phyloP scores from a whole-genome alignment of 2,888 invertebrate species.

The Caradrina clavipalpis region DNA sequence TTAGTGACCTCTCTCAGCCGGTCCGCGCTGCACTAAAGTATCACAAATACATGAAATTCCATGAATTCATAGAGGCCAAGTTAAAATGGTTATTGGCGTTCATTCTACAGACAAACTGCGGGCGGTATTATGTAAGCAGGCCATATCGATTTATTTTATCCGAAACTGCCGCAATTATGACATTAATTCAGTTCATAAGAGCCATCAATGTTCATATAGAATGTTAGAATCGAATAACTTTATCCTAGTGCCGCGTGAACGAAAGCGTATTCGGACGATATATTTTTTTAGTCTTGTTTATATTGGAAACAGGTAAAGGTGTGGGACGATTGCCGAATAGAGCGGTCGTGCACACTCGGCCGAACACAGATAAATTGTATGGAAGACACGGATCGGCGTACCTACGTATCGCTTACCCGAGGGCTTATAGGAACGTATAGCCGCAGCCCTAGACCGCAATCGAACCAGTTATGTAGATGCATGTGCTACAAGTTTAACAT shows the following conservation, averaged over 20 bases:
- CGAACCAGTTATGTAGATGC: slow-evolving; percentile 80
- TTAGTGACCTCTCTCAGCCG: slow-evolving; percentile 66
- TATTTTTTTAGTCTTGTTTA: slow-evolving; percentile 70
- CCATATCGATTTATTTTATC: slow-evolving; percentile 89
- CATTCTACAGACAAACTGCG: slow-evolving; percentile 81
- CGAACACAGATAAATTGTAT: slow-evolving; percentile 79
- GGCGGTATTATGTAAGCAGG: slow-evolving; percentile 88
- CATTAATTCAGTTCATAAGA: slow-evolving; percentile 88
- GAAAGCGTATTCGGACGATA: slow-evolving; percentile 76
- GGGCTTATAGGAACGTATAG: slow-evolving; percentile 38
- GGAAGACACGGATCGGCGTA: slow-evolving; percentile 67
- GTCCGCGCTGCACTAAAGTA: slow-evolving; percentile 57
- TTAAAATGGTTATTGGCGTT: slow-evolving; percentile 74
- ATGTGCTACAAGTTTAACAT: slow-evolving; percentile 62
- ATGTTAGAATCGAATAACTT: slow-evolving; percentile 87
- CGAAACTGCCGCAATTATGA: slow-evolving; percentile 88
- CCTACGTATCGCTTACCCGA: slow-evolving; percentile 42
- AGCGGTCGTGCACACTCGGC: slow-evolving; percentile 73
- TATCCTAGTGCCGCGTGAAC: slow-evolving; percentile 80
- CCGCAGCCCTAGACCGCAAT: slow-evolving; percentile 61
- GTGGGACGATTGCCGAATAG: slow-evolving; percentile 82
- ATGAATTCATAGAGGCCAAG: slow-evolving; percentile 75
- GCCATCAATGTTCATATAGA: slow-evolving; percentile 84
- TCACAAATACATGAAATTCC: slow-evolving; percentile 65
- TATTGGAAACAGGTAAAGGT: slow-evolving; percentile 81